These are phyloP conservation scores for Chlorodrepanis virens DNA, from an alignment of 2,113 vertebrate genomes.

Conservation along the genomic window DNA sequence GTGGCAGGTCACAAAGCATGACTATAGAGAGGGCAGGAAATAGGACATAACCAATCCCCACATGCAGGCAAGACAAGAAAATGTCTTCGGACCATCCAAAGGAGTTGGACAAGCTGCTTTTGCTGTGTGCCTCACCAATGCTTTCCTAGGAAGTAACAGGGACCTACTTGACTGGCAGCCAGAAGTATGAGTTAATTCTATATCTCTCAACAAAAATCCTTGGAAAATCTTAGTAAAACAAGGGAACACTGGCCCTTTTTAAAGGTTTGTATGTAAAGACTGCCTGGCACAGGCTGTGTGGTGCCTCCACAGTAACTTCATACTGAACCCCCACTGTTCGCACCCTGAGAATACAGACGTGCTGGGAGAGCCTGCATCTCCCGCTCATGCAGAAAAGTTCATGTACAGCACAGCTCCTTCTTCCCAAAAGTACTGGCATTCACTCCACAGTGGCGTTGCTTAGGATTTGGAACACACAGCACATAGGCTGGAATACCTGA, in stretches of 20 bases:
- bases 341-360: not conserved
- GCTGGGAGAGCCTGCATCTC: not conserved
- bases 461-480: not conserved
- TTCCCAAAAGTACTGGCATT: not conserved
- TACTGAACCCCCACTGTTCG: slow-evolving; percentile 3
- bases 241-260: not conserved
- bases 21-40: not conserved
- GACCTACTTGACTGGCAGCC: not conserved
- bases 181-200: not conserved
- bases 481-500: not conserved
- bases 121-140: not conserved
- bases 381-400: not conserved
- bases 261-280: not conserved
- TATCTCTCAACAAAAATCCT: not conserved
- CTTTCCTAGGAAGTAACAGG: not conserved
- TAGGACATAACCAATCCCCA: not conserved
- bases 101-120: not conserved
- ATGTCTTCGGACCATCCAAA: not conserved
- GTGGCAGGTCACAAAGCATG: not conserved
- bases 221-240: not conserved
- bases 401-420: not conserved
- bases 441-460: not conserved
- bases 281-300: not conserved
- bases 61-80: not conserved
- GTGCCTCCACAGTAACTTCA: not conserved